Evolutionary conservation across 2,797 vertebrate species (phyloP).

Genomic region (Xyrichtys novacula): DNA sequence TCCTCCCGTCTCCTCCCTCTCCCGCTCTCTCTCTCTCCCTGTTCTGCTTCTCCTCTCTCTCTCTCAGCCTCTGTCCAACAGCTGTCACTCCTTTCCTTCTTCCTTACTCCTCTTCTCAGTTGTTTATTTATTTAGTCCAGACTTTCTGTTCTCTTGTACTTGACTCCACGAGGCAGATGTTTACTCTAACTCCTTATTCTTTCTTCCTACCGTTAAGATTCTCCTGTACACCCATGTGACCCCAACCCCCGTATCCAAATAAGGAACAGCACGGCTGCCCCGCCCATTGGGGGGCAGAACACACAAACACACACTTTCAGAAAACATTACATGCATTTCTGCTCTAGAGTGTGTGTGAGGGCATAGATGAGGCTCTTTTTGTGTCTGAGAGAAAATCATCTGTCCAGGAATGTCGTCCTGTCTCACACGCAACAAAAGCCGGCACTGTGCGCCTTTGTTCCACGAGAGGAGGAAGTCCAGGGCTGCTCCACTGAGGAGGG

Average conservation of each 20-base stretch:
- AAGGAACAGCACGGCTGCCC: slow-evolving; percentile 76
- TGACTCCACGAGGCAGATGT: slow-evolving; percentile 42
- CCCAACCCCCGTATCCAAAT: slow-evolving; percentile 76
- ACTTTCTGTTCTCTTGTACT: slow-evolving; percentile 25
- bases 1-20: slow-evolving; percentile 20
- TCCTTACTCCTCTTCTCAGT: slow-evolving; percentile 14
- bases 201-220: slow-evolving; percentile 73
- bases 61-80: slow-evolving; percentile 35
- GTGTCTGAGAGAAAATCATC: slow-evolving; percentile 24
- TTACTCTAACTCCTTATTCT: slow-evolving; percentile 69
- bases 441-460: slow-evolving; percentile 43
- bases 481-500: slow-evolving; percentile 22
- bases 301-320: slow-evolving; percentile 39
- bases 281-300: slow-evolving; percentile 76
- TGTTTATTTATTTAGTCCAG: slow-evolving; percentile 23
- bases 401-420: slow-evolving; percentile 38
- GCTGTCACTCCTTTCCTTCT: slow-evolving; percentile 28
- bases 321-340: slow-evolving; percentile 66
- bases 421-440: slow-evolving; percentile 42
- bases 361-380: slow-evolving; percentile 20
- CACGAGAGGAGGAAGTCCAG: slow-evolving; percentile 49
- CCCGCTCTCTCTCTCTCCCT: background rate
- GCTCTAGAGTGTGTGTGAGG: slow-evolving; percentile 33
- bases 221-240: slow-evolving; percentile 81
- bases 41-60: slow-evolving; percentile 10